Evolutionary conservation across 2,888 invertebrate species (phyloP).

Genomic region (Celastrina argiolus): DNA sequence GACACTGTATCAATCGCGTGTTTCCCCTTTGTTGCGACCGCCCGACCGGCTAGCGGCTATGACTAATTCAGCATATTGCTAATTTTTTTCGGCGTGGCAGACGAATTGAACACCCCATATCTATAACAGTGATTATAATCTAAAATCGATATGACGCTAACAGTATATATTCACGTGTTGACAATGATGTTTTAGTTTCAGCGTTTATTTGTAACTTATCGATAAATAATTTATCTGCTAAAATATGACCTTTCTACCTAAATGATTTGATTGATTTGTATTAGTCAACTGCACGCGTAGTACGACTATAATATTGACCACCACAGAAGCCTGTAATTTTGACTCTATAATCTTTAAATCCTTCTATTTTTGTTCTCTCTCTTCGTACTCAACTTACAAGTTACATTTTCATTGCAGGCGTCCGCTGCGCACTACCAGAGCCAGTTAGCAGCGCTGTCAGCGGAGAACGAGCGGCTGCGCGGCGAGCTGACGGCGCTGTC

Average conservation of each 20-base stretch:
- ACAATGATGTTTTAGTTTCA: not conserved
- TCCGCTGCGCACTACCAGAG: slow-evolving; percentile 85
- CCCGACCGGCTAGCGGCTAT: slow-evolving; percentile 35
- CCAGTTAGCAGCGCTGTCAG: slow-evolving; percentile 80
- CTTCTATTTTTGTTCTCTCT: no score
- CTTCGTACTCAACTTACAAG: not conserved
- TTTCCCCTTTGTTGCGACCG: slow-evolving; percentile 59
- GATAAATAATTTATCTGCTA: no score
- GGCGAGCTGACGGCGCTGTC: slow-evolving; percentile 72
- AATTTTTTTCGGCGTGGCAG: slow-evolving; percentile 13
- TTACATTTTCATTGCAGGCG: slow-evolving; percentile 63
- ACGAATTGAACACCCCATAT: not conserved
- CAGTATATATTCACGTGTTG: not conserved
- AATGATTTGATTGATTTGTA: no score
- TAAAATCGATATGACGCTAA: not conserved
- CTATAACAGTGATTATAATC: not conserved
- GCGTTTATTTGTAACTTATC: not conserved
- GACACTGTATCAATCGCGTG: slow-evolving; percentile 60
- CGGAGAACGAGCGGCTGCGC: slow-evolving; percentile 83
- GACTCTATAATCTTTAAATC: no score
- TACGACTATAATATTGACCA: no score
- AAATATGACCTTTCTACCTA: no score
- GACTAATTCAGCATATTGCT: slow-evolving; percentile 56
- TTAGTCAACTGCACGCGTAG: no score
- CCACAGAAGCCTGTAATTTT: no score